Evolutionary conservation across 2,888 invertebrate genomes (phyloP).

Genomic region (Ceratothoa steindachneri): DNA sequence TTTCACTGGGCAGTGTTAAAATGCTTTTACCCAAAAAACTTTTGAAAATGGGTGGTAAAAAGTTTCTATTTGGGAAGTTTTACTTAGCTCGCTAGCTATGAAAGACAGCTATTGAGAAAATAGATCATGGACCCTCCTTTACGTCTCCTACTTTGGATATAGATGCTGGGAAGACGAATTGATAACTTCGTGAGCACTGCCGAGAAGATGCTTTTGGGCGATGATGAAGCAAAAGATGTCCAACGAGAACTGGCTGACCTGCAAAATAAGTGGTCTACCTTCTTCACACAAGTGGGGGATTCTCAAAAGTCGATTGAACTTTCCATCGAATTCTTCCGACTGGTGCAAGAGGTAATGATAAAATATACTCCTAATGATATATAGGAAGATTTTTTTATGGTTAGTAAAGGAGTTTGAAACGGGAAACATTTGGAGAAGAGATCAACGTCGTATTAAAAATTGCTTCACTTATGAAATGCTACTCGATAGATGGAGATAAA

Average conservation of each 20-base stretch:
- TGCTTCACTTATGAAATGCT: background rate
- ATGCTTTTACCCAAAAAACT: too few relatives aligned
- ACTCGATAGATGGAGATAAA: too few relatives aligned
- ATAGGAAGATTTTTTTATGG: background rate
- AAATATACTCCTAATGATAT: too few relatives aligned
- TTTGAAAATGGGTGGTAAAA: too few relatives aligned
- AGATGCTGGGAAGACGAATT: conserved; percentile 68
- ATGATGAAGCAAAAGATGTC: conserved; percentile 55
- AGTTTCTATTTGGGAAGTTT: too few relatives aligned
- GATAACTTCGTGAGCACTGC: conserved; percentile 66
- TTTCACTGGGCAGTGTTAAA: too few relatives aligned
- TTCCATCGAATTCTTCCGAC: conserved; percentile 67
- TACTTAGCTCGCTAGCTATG: too few relatives aligned
- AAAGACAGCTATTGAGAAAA: too few relatives aligned
- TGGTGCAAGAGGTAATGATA: conserved; percentile 65
- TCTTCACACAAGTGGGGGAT: conserved; percentile 64
- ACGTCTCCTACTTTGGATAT: too few relatives aligned
- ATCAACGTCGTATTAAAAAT: background rate
- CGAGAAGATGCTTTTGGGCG: conserved; percentile 57
- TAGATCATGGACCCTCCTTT: too few relatives aligned
- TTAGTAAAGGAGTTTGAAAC: background rate
- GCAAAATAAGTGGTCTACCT: conserved; percentile 64
- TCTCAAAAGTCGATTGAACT: conserved; percentile 65
- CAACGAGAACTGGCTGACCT: conserved; percentile 63
- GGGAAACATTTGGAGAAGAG: background rate